These are phyloP conservation scores for Microtus richardsoni DNA, from an alignment of 2,113 vertebrate genomes.

Conservation along the genomic window DNA sequence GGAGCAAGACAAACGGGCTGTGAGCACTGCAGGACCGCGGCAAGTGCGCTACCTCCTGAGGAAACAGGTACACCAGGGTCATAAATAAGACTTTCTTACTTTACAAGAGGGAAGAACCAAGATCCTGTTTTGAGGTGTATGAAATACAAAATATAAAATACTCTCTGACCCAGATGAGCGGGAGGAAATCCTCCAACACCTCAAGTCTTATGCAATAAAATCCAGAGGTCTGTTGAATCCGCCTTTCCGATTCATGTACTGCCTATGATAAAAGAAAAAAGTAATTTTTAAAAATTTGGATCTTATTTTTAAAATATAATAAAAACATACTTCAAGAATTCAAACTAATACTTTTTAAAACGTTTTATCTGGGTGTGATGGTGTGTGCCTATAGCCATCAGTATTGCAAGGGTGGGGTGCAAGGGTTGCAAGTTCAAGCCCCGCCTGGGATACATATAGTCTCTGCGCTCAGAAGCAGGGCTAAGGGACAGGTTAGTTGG, in stretches of 20 bases:
- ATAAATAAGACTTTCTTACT: slow-evolving; percentile 71
- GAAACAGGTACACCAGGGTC: neutral
- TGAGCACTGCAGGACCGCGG: slow-evolving; percentile 42
- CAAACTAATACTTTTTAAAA: slow-evolving; percentile 41
- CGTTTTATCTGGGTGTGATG: neutral
- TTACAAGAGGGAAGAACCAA: slow-evolving; percentile 52
- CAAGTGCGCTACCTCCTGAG: slow-evolving; percentile 48
- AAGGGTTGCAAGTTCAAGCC: neutral
- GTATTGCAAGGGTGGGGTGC: neutral
- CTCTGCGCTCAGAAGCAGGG: neutral
- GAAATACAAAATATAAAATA: slow-evolving; percentile 67
- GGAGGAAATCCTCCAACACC: neutral
- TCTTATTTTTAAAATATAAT: neutral
- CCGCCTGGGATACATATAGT: neutral
- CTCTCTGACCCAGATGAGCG: slow-evolving; percentile 44
- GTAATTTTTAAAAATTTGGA: slow-evolving; percentile 28
- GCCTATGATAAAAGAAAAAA: slow-evolving; percentile 86
- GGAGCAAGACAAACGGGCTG: slow-evolving; percentile 64
- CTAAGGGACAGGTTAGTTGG: neutral
- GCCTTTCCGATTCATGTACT: slow-evolving; percentile 99
- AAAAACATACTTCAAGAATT: slow-evolving; percentile 23
- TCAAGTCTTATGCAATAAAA: slow-evolving; percentile 93
- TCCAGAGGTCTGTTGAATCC: slow-evolving; percentile 99
- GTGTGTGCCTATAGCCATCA: neutral
- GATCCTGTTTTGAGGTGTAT: slow-evolving; percentile 33